A percentile compares a stretch with the other conserved stretches of the same genome.
Evolutionary conservation across 2,888 invertebrate species (phyloP).

Genomic region (Eupithecia inturbata): DNA sequence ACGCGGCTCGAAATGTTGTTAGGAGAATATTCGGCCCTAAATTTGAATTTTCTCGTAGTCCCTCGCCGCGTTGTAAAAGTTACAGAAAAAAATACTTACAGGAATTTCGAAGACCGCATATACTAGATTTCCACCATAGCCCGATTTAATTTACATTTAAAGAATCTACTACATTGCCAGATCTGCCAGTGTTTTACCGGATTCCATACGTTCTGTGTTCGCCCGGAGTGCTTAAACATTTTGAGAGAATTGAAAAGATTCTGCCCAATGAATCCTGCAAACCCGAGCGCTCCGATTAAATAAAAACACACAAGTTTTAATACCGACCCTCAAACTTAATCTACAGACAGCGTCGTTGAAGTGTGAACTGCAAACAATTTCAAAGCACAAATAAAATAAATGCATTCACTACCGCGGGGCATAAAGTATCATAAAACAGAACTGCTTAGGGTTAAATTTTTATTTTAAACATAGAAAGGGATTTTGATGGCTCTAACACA

Average conservation of each 20-base stretch:
- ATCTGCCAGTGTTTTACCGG: slow-evolving; percentile 23
- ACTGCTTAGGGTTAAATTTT: slow-evolving; percentile 80
- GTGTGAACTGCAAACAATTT: slow-evolving; percentile 68
- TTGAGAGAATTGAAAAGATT: slow-evolving; percentile 24
- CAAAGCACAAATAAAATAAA: slow-evolving; percentile 75
- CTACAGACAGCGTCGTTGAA: slow-evolving; percentile 55
- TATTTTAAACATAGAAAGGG: slow-evolving; percentile 84
- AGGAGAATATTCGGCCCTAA: slow-evolving; percentile 39
- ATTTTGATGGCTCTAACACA: slow-evolving; percentile 79
- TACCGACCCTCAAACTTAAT: slow-evolving; percentile 48
- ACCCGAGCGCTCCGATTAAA: slow-evolving; percentile 39
- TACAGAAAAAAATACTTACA: slow-evolving; percentile 41
- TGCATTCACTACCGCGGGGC: slow-evolving; percentile 63
- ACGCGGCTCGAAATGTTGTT: slow-evolving; percentile 38
- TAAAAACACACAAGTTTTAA: slow-evolving; percentile 41
- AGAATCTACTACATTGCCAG: slow-evolving; percentile 30
- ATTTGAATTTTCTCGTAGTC: slow-evolving; percentile 45
- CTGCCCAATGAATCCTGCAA: slow-evolving; percentile 26
- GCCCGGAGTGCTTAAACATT: slow-evolving; percentile 17
- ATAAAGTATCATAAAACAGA: slow-evolving; percentile 74
- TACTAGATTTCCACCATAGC: slow-evolving; percentile 35
- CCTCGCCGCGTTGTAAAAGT: slow-evolving; percentile 36
- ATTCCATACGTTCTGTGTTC: slow-evolving; percentile 12
- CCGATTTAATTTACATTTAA: slow-evolving; percentile 42
- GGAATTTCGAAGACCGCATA: slow-evolving; percentile 36